These are phyloP conservation scores for Anniella stebbinsi DNA, from an alignment of 2,797 vertebrate genomes.

Conservation along the genomic window DNA sequence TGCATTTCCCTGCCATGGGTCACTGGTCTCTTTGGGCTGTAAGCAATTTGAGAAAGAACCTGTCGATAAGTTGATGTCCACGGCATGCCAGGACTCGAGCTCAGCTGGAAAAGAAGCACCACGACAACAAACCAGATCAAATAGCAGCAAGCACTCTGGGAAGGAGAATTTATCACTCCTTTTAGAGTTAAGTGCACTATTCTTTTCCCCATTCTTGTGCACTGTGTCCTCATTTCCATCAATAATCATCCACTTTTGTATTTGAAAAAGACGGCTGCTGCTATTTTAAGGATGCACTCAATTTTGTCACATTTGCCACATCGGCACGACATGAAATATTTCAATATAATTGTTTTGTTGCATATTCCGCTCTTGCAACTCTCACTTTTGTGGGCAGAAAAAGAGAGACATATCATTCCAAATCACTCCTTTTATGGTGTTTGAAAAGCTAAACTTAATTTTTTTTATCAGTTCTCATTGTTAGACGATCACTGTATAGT, in stretches of 20 bases:
- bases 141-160: background rate
- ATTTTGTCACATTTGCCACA: slow-evolving; percentile 67
- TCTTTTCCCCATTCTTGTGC: slow-evolving; percentile 23
- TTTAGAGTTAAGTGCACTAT: slow-evolving; percentile 47
- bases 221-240: slow-evolving; percentile 45
- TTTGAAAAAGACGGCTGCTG: slow-evolving; percentile 63
- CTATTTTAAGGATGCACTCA: slow-evolving; percentile 68
- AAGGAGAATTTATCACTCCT: background rate
- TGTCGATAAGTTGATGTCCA: background rate
- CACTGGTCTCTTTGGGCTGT: background rate
- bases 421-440: slow-evolving; percentile 61
- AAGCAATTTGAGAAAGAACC: background rate
- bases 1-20: background rate
- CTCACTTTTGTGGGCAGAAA: slow-evolving; percentile 60
- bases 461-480: background rate
- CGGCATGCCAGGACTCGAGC: background rate
- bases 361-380: slow-evolving; percentile 54
- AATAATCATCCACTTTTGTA: slow-evolving; percentile 64
- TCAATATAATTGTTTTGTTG: slow-evolving; percentile 67
- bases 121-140: background rate
- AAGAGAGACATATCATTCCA: slow-evolving; percentile 51
- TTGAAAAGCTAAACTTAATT: background rate
- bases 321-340: slow-evolving; percentile 62
- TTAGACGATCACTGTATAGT: background rate
- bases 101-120: background rate